A percentile compares a stretch with the other conserved stretches of the same genome.
Conservation (phyloP, 2,888 invertebrate species). For the Magallana nippona region DNA sequence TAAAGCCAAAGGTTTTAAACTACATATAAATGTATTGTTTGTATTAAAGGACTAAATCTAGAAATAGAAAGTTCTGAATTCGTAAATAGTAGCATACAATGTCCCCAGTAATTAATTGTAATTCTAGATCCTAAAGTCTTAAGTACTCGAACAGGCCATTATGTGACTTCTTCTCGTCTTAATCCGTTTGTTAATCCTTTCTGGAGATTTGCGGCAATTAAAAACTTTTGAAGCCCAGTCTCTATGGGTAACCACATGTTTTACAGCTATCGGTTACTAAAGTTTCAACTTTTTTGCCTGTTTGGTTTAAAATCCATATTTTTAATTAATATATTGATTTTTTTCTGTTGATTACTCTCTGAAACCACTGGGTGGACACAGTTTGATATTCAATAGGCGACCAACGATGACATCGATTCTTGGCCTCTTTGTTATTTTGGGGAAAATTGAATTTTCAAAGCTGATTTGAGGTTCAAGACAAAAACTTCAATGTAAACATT, state of each 20-base stretch:
- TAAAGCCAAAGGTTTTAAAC: too few species aligned
- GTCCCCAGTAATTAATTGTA: background rate
- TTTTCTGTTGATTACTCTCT: background rate
- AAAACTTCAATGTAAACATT: too few species aligned
- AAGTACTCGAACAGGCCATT: background rate
- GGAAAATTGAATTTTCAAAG: too few species aligned
- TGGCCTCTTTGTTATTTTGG: too few species aligned
- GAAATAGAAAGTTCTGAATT: background rate
- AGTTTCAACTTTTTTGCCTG: background rate
- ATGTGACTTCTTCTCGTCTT: background rate
- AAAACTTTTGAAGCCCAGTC: background rate
- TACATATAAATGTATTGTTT: too few species aligned
- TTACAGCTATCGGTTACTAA: background rate
- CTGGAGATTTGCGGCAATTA: background rate
- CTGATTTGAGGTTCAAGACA: too few species aligned
- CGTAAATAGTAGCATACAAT: background rate
- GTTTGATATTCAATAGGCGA: background rate
- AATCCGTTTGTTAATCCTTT: background rate
- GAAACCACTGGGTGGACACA: background rate
- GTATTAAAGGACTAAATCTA: too few species aligned
- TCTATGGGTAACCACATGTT: background rate
- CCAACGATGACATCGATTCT: background rate
- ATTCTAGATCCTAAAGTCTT: background rate
- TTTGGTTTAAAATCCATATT: conserved; percentile 28
- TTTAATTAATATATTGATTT: conserved; percentile 26